Percentiles rank a stretch among this genome's conserved stretches.
Evolutionary conservation across 2,888 invertebrate species (phyloP).

Genomic region (Ornithoptera priamus): DNA sequence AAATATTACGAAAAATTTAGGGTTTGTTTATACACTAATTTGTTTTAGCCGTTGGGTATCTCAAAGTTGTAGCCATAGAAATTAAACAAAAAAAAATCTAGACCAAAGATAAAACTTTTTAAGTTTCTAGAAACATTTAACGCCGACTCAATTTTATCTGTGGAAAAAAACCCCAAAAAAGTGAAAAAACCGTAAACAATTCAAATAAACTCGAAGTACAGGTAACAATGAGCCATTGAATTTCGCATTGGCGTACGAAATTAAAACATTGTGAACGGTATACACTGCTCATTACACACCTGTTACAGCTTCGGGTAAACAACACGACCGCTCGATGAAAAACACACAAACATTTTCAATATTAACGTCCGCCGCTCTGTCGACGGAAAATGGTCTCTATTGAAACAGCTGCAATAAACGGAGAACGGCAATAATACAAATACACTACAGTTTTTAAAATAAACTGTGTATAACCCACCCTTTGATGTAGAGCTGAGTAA

Average conservation of each 20-base stretch:
- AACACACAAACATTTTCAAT: constrained; percentile 25
- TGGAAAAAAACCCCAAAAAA: not conserved
- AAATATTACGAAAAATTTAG: too few species aligned
- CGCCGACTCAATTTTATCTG: not conserved
- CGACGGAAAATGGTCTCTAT: constrained; percentile 18
- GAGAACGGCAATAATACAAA: constrained; percentile 21
- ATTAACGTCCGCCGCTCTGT: constrained; percentile 11
- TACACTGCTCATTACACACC: constrained; percentile 21
- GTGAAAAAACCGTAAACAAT: not conserved
- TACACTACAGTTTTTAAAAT: constrained; percentile 27
- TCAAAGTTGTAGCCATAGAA: too few species aligned
- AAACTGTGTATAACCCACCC: constrained; percentile 11
- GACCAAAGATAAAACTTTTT: not conserved
- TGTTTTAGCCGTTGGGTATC: too few species aligned
- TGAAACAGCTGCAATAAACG: constrained; percentile 33
- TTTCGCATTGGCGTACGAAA: constrained; percentile 3
- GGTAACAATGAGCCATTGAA: constrained; percentile 4
- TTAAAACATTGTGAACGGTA: constrained; percentile 10
- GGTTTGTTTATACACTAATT: too few species aligned
- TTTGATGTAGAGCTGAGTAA: constrained; percentile 23
- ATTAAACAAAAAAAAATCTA: not conserved
- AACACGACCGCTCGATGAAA: constrained; percentile 24
- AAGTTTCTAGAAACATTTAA: too few species aligned
- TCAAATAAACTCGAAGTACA: not conserved
- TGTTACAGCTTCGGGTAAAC: constrained; percentile 17